Base-by-base conservation (phyloP, 2,113 vertebrate genomes). In the Lampris incognitus region DNA sequence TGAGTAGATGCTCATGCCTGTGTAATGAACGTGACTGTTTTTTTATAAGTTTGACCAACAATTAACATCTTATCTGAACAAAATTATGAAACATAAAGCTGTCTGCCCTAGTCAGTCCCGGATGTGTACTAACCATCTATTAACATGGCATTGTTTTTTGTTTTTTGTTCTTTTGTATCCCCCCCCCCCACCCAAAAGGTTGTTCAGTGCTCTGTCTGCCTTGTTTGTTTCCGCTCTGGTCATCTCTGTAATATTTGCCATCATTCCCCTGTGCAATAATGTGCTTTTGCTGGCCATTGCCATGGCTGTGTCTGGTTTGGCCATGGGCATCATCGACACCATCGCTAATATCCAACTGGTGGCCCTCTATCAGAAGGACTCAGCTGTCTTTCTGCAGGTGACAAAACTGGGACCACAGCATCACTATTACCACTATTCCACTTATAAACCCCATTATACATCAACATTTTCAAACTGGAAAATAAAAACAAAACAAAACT, bases 311-410 rank as follows among this genome's bases (percentile, higher is more conserved):
- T 97, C 97, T 0, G 98, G 98, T 10, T 89, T 99, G 81, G 97
- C 97, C 39, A 98, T 99, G 97, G 97, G 98, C 7, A 90, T 97
- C 71, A 99, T 99, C 1, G 97, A 98, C 92, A 98, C 97, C 6
- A 97, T 98, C 38, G 97, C 97, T 74, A 99, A 99, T 92, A 96
- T 97, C 90, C 97, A 99, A 86, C 94, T 99, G 79, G 97, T 99
- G 72, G 92, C 95, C 89, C 96, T 97, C 87, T 99, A 99, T 90
- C 96, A 98, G 89, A 98, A 95, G 90, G 97, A 99, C 85, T 97
- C 98, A 0, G 96, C 97, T 1, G 81, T 98, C 87, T 98, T 99
- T 89, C 92, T 98, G 69, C 98, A 99, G 98, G 98, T 98, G 57
- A 93, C 9, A 55, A 3, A 51, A 13, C 61, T 10, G 36, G 5